A percentile compares a stretch with the other conserved stretches of the same genome.
Evolutionary conservation across 2,888 invertebrate genomes (phyloP).

Genomic region (Eremobia ochroleuca): DNA sequence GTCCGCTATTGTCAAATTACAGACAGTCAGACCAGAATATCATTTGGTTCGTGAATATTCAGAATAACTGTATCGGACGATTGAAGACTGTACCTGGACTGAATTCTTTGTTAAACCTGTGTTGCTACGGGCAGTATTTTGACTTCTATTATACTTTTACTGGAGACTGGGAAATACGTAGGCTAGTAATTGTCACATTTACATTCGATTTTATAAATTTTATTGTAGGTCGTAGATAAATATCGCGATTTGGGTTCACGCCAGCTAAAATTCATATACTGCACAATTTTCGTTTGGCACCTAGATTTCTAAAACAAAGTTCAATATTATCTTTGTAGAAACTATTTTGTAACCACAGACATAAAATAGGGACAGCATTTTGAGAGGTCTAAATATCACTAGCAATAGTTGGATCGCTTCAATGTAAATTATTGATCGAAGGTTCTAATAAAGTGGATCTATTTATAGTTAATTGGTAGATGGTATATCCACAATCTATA

Average conservation of each 20-base stretch:
- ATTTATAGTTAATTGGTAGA: not conserved
- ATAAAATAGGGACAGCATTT: not conserved
- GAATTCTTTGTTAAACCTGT: conserved; percentile 18
- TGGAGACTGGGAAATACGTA: not conserved
- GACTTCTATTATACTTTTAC: not conserved
- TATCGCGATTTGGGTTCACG: conserved; percentile 34
- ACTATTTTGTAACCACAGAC: conserved; percentile 1
- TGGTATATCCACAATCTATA: not conserved
- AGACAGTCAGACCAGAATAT: conserved; percentile 43
- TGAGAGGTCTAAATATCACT: not conserved
- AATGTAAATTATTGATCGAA: conserved; percentile 10
- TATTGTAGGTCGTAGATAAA: conserved; percentile 50
- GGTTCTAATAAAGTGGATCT: not conserved
- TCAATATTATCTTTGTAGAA: conserved; percentile 3
- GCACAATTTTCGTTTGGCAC: conserved; percentile 39
- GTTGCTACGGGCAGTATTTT: not conserved
- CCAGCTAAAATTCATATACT: conserved; percentile 36
- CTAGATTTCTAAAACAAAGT: conserved; percentile 30
- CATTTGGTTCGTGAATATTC: conserved; percentile 59
- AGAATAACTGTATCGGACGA: conserved; percentile 42
- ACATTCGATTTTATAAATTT: conserved; percentile 38
- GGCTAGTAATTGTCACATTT: conserved; percentile 17
- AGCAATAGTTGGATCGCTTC: not conserved
- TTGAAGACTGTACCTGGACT: conserved; percentile 38
- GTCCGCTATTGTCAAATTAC: conserved; percentile 56